Percentiles rank a stretch among this genome's conserved stretches.
phyloP scores from a whole-genome alignment of 2,888 invertebrate genomes.

The Antitype chi region DNA sequence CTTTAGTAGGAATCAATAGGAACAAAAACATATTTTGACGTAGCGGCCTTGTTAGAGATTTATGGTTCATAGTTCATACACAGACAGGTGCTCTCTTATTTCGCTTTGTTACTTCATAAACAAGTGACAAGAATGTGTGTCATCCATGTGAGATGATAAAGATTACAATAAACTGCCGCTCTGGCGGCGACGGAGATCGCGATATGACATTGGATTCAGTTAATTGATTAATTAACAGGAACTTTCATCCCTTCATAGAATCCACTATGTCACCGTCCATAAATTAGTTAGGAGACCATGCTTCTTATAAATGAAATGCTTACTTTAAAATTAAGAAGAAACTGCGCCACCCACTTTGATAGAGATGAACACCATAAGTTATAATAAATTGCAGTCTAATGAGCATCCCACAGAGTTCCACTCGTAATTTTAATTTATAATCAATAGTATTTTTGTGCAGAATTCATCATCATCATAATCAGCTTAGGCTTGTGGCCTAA shows the following conservation, averaged over 20 bases:
- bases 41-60: conserved; percentile 38
- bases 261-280: not conserved
- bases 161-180: not conserved
- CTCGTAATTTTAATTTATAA: conserved; percentile 17
- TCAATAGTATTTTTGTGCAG: not conserved
- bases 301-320: not conserved
- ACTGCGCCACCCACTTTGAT: not conserved
- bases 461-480: not conserved
- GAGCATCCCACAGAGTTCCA: not conserved
- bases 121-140: conserved; percentile 22
- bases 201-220: conserved; percentile 23
- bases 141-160: conserved; percentile 2
- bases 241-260: conserved; percentile 1
- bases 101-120: conserved; percentile 5
- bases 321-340: not conserved
- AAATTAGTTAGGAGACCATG: too few species aligned
- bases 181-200: conserved; percentile 7
- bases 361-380: not conserved
- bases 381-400: not conserved
- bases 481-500: too few species aligned
- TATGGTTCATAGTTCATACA: conserved; percentile 16
- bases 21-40: conserved; percentile 21
- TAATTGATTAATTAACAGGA: conserved; percentile 28
- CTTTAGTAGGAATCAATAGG: conserved; percentile 37
- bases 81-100: conserved; percentile 18